These are phyloP conservation scores for Crotalus tigris DNA, from an alignment of 2,113 vertebrate species.

Conservation along the genomic window DNA sequence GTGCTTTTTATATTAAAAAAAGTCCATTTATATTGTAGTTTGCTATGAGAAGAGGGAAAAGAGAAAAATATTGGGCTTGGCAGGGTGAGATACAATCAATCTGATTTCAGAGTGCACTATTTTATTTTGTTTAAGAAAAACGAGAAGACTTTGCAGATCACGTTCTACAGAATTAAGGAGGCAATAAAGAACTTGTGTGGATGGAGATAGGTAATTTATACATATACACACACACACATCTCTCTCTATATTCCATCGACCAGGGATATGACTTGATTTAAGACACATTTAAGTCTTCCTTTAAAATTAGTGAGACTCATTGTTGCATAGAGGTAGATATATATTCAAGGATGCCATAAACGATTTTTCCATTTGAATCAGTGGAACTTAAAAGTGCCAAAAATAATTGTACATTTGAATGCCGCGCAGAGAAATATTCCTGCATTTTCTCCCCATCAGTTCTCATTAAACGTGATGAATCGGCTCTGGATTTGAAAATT, in stretches of 20 bases:
- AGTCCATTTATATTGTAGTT: slow-evolving; percentile 35
- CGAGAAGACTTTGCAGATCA: slow-evolving; percentile 16
- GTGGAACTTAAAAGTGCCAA: background rate
- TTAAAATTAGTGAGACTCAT: background rate
- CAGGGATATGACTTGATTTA: background rate
- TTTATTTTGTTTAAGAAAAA: slow-evolving; percentile 39
- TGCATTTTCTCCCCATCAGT: background rate
- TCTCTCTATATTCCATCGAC: background rate
- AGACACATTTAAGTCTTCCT: background rate
- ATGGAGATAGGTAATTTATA: background rate
- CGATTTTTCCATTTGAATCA: background rate
- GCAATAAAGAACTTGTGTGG: background rate
- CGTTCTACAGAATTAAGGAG: background rate
- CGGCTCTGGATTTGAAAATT: background rate
- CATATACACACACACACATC: background rate
- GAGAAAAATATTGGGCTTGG: slow-evolving; percentile 49
- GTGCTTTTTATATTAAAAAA: background rate
- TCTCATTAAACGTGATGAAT: background rate
- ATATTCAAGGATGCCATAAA: background rate
- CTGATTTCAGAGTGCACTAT: slow-evolving; percentile 29
- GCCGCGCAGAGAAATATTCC: background rate
- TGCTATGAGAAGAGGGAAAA: slow-evolving; percentile 40
- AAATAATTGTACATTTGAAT: background rate
- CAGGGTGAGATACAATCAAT: slow-evolving; percentile 51
- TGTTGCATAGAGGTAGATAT: no score